These are phyloP conservation scores for Tetrax tetrax DNA, from an alignment of 2,113 vertebrate species.

Conservation along the genomic window DNA sequence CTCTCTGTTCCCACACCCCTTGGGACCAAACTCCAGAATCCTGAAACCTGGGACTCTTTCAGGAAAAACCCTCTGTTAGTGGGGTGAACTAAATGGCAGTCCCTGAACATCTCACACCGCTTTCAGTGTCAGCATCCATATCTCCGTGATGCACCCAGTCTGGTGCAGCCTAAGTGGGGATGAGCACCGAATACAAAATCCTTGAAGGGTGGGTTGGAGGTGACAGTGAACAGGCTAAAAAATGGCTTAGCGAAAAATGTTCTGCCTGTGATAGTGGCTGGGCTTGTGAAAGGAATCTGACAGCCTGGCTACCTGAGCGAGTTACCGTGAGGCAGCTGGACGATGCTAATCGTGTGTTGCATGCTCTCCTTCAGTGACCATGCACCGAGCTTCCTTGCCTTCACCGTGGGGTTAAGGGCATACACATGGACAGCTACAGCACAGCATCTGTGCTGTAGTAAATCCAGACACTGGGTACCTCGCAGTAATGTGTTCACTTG, in stretches of 20 bases:
- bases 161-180: background rate
- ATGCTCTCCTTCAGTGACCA: background rate
- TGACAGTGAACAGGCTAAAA: background rate
- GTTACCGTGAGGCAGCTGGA: background rate
- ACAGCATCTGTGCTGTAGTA: conserved; percentile 26
- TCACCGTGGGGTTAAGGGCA: background rate
- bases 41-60: background rate
- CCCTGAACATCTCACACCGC: background rate
- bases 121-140: background rate
- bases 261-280: background rate
- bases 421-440: background rate
- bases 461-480: background rate
- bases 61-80: background rate
- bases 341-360: background rate
- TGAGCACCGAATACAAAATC: background rate
- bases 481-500: background rate
- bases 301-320: background rate
- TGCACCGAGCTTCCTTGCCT: background rate
- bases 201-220: background rate
- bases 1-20: background rate
- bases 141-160: background rate
- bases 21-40: background rate
- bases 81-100: background rate
- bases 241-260: background rate
- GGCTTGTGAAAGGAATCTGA: background rate